These are phyloP conservation scores for Agriopis aurantiaria DNA, from an alignment of 2,888 invertebrate genomes.

Conservation along the genomic window DNA sequence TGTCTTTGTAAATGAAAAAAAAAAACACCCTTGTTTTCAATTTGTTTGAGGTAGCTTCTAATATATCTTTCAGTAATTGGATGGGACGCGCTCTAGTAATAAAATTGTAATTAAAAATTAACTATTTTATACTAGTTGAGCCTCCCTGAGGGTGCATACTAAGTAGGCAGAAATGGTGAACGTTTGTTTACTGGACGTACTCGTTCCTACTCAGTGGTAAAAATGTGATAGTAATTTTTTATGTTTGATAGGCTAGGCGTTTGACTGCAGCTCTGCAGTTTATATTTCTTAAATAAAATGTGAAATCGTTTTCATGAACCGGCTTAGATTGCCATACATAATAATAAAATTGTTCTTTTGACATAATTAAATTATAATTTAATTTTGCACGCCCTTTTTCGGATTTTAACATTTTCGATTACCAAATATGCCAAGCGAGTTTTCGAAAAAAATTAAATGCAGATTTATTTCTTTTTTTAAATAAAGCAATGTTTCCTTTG, in stretches of 20 bases:
- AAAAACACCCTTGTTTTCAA: constrained; percentile 56
- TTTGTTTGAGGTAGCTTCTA: constrained; percentile 60
- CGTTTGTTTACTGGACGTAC: constrained; percentile 75
- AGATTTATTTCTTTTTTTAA: too few relatives aligned
- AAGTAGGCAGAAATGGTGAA: constrained; percentile 72
- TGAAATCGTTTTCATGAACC: too few relatives aligned
- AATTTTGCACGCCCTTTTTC: too few relatives aligned
- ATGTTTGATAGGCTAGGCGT: background rate
- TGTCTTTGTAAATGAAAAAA: constrained; percentile 5
- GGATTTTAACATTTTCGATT: too few relatives aligned
- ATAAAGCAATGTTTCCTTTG: too few relatives aligned
- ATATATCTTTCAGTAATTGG: constrained; percentile 82
- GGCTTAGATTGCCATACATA: too few relatives aligned
- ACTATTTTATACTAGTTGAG: constrained; percentile 78
- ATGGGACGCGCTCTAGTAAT: constrained; percentile 80
- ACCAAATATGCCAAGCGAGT: too few relatives aligned
- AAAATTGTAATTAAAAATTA: constrained; percentile 86
- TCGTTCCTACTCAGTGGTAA: constrained; percentile 62
- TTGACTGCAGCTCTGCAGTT: too few relatives aligned
- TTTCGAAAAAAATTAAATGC: too few relatives aligned
- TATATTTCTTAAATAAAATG: too few relatives aligned
- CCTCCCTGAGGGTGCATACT: constrained; percentile 82
- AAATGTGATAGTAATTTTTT: constrained; percentile 48
- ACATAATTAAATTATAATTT: too few relatives aligned
- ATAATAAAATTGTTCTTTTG: too few relatives aligned